Percentiles rank a stretch among this genome's conserved stretches.
Conservation (phyloP, 2,113 vertebrate species). For the Ceyx margarethae region DNA sequence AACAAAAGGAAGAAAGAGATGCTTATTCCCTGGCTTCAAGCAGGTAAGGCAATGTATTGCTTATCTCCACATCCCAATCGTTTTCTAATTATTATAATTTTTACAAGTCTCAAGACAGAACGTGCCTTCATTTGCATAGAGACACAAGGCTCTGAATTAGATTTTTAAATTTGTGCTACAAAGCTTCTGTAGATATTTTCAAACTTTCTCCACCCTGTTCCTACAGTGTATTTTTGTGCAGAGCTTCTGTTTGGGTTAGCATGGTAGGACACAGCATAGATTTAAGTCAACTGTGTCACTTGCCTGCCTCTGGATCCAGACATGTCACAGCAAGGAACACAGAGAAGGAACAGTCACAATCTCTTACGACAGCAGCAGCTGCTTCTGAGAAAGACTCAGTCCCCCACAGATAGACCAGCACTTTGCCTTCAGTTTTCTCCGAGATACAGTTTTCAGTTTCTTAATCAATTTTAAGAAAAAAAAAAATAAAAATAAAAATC, state of each 20-base stretch:
- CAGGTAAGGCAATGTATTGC: not conserved
- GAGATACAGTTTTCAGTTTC: not conserved
- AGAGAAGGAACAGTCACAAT: not conserved
- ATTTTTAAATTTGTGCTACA: not conserved
- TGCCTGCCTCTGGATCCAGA: not conserved
- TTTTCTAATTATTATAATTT: constrained; percentile 3
- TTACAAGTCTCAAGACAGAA: not conserved
- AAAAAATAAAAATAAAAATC: not conserved
- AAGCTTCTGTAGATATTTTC: not conserved
- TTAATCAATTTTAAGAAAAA: not conserved
- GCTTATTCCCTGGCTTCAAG: not conserved
- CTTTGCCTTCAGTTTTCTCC: not conserved
- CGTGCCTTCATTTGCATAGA: not conserved
- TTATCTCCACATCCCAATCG: not conserved
- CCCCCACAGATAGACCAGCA: not conserved
- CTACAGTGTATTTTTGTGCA: not conserved
- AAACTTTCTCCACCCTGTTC: constrained; percentile 6
- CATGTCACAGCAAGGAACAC: constrained; percentile 17
- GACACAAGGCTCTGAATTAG: not conserved
- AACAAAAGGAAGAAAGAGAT: not conserved
- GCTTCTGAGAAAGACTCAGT: constrained; percentile 13
- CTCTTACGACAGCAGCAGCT: constrained; percentile 39
- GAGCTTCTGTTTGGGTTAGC: not conserved
- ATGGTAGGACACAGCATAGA: not conserved
- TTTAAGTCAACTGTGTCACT: not conserved